Evolutionary conservation across 35 echinoderm and acorn worm species (phyloP).

Genomic region (Eucidaris tribuloides): DNA sequence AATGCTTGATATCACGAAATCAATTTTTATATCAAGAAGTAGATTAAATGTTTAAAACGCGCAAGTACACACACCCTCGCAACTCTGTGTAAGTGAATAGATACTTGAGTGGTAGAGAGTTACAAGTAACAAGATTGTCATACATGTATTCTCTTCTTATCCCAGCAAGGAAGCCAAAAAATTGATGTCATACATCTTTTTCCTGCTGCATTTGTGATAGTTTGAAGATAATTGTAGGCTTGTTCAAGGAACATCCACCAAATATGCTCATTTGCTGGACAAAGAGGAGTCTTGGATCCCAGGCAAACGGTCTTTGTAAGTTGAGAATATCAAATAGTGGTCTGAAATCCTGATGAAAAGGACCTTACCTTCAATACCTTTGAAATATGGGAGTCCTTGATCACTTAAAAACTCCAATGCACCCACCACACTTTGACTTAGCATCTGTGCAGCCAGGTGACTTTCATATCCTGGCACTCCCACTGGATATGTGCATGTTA

Average conservation of each 20-base stretch:
- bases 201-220: background rate
- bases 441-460: constrained; percentile 30
- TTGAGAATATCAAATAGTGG: constrained; percentile 64
- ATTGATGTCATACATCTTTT: background rate
- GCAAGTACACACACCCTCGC: too few species aligned
- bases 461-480: constrained; percentile 53
- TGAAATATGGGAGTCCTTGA: constrained; percentile 27
- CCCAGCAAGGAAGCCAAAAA: constrained; percentile 44
- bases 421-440: constrained; percentile 49
- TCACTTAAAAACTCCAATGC: constrained; percentile 27
- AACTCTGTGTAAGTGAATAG: constrained; percentile 65
- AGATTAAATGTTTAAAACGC: too few species aligned
- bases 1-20: too few species aligned
- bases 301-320: constrained; percentile 45
- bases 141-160: constrained; percentile 32
- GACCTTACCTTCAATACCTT: constrained; percentile 39
- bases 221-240: constrained; percentile 7
- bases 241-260: background rate
- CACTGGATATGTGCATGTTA: constrained; percentile 28
- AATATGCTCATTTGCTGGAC: background rate
- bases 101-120: constrained; percentile 26
- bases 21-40: too few species aligned
- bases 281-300: constrained; percentile 23
- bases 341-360: constrained; percentile 49
- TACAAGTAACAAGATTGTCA: background rate